A percentile compares a stretch with the other conserved stretches of the same genome.
Evolutionary conservation across 1,140 invertebrate species (phyloP).

Genomic region (Prorops nasuta): DNA sequence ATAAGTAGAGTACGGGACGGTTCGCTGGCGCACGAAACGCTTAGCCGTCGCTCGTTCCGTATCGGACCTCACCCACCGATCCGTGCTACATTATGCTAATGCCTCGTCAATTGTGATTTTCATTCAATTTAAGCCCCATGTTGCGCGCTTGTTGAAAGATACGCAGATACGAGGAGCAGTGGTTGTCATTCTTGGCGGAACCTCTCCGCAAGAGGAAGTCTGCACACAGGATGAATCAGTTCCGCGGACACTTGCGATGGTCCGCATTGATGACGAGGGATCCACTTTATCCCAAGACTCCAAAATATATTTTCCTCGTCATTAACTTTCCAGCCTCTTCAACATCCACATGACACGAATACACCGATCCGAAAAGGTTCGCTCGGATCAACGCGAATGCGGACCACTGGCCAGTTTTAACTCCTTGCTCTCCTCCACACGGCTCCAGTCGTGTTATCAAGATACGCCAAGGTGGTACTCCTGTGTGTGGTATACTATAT

Average conservation of each 20-base stretch:
- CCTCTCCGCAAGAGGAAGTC: too few relatives aligned
- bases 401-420: conserved; percentile 40
- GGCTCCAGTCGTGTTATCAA: conserved; percentile 32
- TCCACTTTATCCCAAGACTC: too few relatives aligned
- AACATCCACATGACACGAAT: background rate
- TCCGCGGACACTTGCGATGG: too few relatives aligned
- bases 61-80: conserved; percentile 41
- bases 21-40: conserved; percentile 24
- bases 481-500: conserved; percentile 34
- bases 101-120: conserved; percentile 46
- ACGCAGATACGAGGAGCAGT: conserved; percentile 34
- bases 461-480: conserved; percentile 43
- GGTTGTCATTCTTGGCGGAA: conserved; percentile 29
- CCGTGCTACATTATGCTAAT: conserved; percentile 46
- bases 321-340: too few relatives aligned
- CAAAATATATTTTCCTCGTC: too few relatives aligned
- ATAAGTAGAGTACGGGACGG: conserved; percentile 28
- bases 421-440: background rate
- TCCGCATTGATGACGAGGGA: too few relatives aligned
- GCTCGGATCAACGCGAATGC: conserved; percentile 22
- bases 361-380: conserved; percentile 4
- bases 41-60: conserved; percentile 25
- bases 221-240: too few relatives aligned
- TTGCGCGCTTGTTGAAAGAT: conserved; percentile 45
- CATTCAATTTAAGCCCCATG: conserved; percentile 45